Conservation (phyloP, 2,888 invertebrate genomes). For the Thecophora atra region DNA sequence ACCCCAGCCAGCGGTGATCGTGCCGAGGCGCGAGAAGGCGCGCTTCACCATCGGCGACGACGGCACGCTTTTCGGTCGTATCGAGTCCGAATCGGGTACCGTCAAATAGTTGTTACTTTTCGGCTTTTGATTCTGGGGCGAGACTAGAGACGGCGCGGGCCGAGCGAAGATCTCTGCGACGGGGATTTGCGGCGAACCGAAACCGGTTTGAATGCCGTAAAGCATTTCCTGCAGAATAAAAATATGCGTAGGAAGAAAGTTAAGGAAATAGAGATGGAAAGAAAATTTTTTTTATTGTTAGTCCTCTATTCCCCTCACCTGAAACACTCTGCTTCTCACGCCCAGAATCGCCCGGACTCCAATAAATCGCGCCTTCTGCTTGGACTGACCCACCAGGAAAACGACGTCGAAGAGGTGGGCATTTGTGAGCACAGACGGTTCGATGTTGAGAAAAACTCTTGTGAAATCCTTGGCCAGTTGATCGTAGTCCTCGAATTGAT, state of each 20-base stretch:
- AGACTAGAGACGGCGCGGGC: slow-evolving; percentile 85
- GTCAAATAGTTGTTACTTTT: slow-evolving; percentile 94
- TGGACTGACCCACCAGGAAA: slow-evolving; percentile 90
- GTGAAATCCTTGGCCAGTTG: slow-evolving; percentile 93
- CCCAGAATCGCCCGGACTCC: slow-evolving; percentile 92
- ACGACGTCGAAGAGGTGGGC: slow-evolving; percentile 89
- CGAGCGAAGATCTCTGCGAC: slow-evolving; percentile 87
- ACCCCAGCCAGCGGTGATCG: slow-evolving; percentile 91
- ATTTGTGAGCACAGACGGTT: slow-evolving; percentile 80
- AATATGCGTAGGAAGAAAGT: background rate
- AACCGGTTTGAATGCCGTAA: slow-evolving; percentile 92
- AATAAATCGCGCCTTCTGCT: slow-evolving; percentile 89
- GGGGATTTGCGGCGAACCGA: slow-evolving; percentile 92
- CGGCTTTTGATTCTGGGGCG: slow-evolving; percentile 85
- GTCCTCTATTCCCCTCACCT: too few relatives aligned
- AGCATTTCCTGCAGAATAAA: slow-evolving; percentile 87
- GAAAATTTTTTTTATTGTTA: too few relatives aligned
- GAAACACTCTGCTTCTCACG: slow-evolving; percentile 82
- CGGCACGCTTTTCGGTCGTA: slow-evolving; percentile 88
- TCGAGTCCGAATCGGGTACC: slow-evolving; percentile 89
- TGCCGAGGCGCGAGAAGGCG: slow-evolving; percentile 89
- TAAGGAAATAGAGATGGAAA: background rate
- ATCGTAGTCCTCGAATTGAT: slow-evolving; percentile 94
- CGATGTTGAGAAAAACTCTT: slow-evolving; percentile 84
- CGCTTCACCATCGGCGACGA: slow-evolving; percentile 94